These are phyloP conservation scores for Pseudomyrmex gracilis DNA, from an alignment of 1,140 invertebrate species.

Conservation along the genomic window DNA sequence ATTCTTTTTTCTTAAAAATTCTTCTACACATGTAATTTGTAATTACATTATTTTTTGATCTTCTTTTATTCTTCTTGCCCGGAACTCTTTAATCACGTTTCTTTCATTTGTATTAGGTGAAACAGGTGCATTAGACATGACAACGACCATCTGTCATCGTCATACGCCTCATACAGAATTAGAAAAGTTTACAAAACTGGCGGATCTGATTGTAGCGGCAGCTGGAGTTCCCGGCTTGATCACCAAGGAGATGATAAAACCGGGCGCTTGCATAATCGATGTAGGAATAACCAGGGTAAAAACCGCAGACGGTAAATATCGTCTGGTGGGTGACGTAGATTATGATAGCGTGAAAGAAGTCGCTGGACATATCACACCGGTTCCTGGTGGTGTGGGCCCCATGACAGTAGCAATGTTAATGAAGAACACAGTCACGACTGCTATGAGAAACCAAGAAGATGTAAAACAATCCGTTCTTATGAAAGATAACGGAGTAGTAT, in stretches of 20 bases:
- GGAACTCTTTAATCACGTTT: background rate
- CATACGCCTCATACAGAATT: constrained; percentile 93
- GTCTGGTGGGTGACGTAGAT: constrained; percentile 95
- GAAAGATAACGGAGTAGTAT: constrained; percentile 6
- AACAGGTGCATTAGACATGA: constrained; percentile 91
- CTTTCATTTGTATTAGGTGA: constrained; percentile 81
- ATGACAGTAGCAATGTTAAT: constrained; percentile 96
- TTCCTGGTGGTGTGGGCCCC: constrained; percentile 95
- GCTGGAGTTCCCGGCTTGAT: constrained; percentile 93
- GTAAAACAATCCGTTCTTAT: constrained; percentile 10
- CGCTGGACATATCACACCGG: constrained; percentile 93
- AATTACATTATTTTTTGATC: background rate
- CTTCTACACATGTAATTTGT: constrained; percentile 17
- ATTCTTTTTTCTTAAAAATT: constrained; percentile 29
- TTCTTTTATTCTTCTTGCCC: background rate
- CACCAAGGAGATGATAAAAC: constrained; percentile 94
- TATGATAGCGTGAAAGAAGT: constrained; percentile 92
- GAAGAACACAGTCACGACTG: constrained; percentile 92
- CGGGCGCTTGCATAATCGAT: constrained; percentile 95
- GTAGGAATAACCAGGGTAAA: constrained; percentile 93
- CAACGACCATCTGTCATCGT: constrained; percentile 95
- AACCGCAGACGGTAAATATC: constrained; percentile 88
- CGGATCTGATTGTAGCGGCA: constrained; percentile 94
- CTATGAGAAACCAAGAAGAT: constrained; percentile 76
- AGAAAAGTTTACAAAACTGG: constrained; percentile 88